Evolutionary conservation across 2,113 vertebrate genomes (phyloP).

Genomic region (Takifugu bimaculatus): DNA sequence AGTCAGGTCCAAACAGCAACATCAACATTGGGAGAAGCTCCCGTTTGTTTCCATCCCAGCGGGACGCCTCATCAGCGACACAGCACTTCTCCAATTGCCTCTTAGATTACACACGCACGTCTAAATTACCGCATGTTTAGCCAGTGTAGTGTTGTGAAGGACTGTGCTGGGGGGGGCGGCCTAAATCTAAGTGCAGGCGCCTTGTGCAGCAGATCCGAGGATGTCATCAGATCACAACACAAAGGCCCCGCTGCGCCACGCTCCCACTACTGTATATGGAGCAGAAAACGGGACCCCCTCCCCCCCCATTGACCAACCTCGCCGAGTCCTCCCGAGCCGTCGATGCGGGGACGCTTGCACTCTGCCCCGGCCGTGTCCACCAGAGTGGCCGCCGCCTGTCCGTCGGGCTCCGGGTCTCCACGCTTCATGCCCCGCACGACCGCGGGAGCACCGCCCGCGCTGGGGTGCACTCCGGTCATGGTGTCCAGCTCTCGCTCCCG

Average conservation of each 20-base stretch:
- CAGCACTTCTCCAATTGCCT: not conserved
- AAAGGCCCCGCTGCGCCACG: not conserved
- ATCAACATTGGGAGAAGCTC: constrained; percentile 31
- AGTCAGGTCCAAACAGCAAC: constrained; percentile 4
- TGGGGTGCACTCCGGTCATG: constrained; percentile 68
- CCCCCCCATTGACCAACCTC: constrained; percentile 73
- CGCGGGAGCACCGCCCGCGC: constrained; percentile 58
- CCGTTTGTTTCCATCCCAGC: constrained; percentile 40
- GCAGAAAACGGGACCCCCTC: not conserved
- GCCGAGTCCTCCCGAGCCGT: constrained; percentile 66
- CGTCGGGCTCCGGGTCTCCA: constrained; percentile 79
- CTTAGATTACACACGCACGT: not conserved
- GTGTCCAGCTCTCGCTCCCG: constrained; percentile 78
- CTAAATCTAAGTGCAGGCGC: no score
- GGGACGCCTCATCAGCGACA: not conserved
- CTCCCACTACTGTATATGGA: constrained; percentile 11
- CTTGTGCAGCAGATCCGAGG: no score
- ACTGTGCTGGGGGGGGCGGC: constrained; percentile 13
- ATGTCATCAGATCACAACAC: not conserved
- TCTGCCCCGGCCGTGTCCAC: constrained; percentile 73
- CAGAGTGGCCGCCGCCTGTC: constrained; percentile 65
- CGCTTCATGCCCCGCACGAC: constrained; percentile 78
- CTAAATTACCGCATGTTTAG: constrained; percentile 16
- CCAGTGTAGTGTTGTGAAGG: constrained; percentile 6
- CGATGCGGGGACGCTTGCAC: constrained; percentile 79